phyloP scores from a whole-genome alignment of 2,888 invertebrate genomes.

The Scrobipalpa costella region DNA sequence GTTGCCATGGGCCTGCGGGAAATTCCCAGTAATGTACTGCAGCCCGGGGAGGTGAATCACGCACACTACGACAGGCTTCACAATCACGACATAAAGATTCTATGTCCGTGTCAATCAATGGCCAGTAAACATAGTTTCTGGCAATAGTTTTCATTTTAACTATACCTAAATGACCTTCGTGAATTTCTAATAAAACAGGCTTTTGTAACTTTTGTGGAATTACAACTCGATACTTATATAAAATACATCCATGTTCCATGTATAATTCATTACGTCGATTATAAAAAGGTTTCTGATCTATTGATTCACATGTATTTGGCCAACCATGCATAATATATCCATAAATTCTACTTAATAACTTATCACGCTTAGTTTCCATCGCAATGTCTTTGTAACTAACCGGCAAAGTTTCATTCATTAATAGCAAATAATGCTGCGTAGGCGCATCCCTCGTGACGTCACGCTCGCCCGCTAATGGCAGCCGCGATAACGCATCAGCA shows the following conservation, averaged over 20 bases:
- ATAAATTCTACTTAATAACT: conserved; percentile 20
- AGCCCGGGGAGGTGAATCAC: conserved; percentile 31
- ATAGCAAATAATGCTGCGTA: background rate
- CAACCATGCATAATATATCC: conserved; percentile 31
- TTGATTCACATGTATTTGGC: conserved; percentile 26
- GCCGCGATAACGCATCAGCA: conserved; percentile 38
- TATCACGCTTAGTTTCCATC: conserved; percentile 17
- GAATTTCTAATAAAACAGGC: conserved; percentile 23
- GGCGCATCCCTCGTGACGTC: background rate
- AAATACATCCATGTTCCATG: conserved; percentile 30
- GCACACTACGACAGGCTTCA: conserved; percentile 28
- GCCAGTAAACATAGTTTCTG: conserved; percentile 33
- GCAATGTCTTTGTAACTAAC: background rate
- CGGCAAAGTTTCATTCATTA: background rate
- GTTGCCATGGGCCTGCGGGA: conserved; percentile 34
- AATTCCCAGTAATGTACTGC: conserved; percentile 33
- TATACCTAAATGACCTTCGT: conserved; percentile 28
- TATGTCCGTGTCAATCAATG: conserved; percentile 29
- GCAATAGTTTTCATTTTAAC: conserved; percentile 28
- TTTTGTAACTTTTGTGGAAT: conserved; percentile 24
- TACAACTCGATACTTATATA: conserved; percentile 32
- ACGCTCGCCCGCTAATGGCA: conserved; percentile 29
- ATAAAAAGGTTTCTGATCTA: conserved; percentile 30
- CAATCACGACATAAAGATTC: conserved; percentile 23
- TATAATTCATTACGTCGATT: conserved; percentile 26